Conservation (phyloP, 2,113 vertebrate genomes). For the Rhinoderma darwinii region DNA sequence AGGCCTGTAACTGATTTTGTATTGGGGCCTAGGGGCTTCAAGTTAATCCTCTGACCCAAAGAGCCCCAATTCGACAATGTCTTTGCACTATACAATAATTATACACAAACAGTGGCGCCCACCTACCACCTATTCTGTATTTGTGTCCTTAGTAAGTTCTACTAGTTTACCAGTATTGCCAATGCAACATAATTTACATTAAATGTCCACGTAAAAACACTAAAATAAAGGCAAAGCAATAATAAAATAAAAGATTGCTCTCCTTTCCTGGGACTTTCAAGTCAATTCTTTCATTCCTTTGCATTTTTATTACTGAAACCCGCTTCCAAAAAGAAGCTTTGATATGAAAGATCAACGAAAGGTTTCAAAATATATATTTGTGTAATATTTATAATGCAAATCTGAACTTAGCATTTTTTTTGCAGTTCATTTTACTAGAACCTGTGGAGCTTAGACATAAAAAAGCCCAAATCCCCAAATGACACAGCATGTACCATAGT, state of each 20-base stretch:
- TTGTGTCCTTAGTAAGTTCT: not conserved
- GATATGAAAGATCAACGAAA: slow-evolving; percentile 79
- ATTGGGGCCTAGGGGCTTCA: too few relatives aligned
- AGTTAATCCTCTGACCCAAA: too few relatives aligned
- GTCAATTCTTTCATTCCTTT: slow-evolving; percentile 78
- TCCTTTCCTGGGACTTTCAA: slow-evolving; percentile 67
- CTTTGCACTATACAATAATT: too few relatives aligned
- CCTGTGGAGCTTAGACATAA: slow-evolving; percentile 74
- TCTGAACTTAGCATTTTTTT: slow-evolving; percentile 72
- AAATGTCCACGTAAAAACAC: not conserved
- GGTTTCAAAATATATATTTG: slow-evolving; percentile 76
- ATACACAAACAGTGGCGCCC: not conserved
- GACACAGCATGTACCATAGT: slow-evolving; percentile 72
- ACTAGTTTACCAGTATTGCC: not conserved
- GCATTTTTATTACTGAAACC: slow-evolving; percentile 78
- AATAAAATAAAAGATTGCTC: slow-evolving; percentile 5
- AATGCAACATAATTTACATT: not conserved
- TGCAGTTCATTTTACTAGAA: slow-evolving; percentile 69
- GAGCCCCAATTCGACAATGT: too few relatives aligned
- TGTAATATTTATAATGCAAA: slow-evolving; percentile 82
- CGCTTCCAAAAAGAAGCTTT: slow-evolving; percentile 77
- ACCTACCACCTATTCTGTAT: not conserved
- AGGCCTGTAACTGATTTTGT: too few relatives aligned
- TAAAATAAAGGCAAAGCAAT: slow-evolving; percentile 3
- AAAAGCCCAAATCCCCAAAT: slow-evolving; percentile 69